Percentiles rank a stretch among this genome's conserved stretches.
Evolutionary conservation across 2,113 vertebrate species (phyloP).

Genomic region (Percopsis transmontana): DNA sequence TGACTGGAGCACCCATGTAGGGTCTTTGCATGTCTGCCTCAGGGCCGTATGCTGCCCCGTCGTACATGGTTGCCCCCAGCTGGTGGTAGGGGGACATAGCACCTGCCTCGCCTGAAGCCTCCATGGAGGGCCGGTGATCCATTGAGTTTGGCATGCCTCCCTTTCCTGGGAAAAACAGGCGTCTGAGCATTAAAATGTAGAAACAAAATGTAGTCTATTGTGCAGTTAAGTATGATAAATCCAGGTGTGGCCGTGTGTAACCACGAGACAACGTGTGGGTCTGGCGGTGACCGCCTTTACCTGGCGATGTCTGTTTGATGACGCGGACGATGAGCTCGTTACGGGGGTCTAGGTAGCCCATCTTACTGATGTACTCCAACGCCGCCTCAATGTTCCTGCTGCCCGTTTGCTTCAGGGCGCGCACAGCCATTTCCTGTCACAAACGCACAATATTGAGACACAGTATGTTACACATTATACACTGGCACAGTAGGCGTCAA

Average conservation of each 20-base stretch:
- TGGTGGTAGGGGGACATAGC: conserved; percentile 87
- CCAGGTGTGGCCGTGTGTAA: no score
- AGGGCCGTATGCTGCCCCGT: conserved; percentile 81
- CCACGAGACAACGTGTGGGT: background rate
- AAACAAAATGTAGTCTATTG: no score
- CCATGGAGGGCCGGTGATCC: conserved; percentile 85
- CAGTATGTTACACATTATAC: no score
- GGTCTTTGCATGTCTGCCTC: conserved; percentile 85
- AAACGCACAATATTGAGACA: background rate
- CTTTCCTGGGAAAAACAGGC: conserved; percentile 82
- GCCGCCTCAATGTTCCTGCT: conserved; percentile 96
- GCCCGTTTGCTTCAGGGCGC: conserved; percentile 95
- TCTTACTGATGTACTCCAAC: conserved; percentile 97
- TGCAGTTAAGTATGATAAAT: no score
- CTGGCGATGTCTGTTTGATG: conserved; percentile 97
- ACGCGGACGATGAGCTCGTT: conserved; percentile 96
- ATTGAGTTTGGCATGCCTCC: conserved; percentile 81
- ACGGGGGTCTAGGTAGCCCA: conserved; percentile 96
- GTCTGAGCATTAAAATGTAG: no score
- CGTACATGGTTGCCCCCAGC: conserved; percentile 83
- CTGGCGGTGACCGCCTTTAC: no score
- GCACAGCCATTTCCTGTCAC: conserved; percentile 92
- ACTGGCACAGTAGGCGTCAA: background rate
- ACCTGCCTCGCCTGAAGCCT: conserved; percentile 81
- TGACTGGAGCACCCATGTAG: conserved; percentile 80